Base-by-base conservation (phyloP, 2,113 vertebrate species). In the Tyrannus savana region DNA sequence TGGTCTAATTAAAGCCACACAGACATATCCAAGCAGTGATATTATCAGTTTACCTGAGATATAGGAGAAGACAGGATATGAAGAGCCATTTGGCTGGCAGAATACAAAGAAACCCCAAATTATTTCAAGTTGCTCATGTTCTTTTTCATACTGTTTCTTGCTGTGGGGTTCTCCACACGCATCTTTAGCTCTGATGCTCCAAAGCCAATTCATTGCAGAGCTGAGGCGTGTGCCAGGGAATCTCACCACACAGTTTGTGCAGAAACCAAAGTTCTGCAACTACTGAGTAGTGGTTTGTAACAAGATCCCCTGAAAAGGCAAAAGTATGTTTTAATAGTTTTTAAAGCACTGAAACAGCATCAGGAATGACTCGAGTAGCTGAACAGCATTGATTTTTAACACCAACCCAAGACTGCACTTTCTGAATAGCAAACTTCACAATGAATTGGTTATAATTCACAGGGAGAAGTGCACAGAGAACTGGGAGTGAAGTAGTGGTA, bases 261-360 rank as follows among this genome's bases (percentile, higher is more conserved):
- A 91, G 75, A 90, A 92, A 83, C 15, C 33, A 35, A 62, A 82
- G 74, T 68, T 53, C 86, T 79, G 24, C 56, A 80, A 16, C 47
- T 74, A 79, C 15, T 44, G 50, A 87, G 53, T 4, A 87, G 55
- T 17, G 37, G 35, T 30, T 84, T 84, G 41, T 72, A 86, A 95
- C 31, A 86, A 76, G 39, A 96, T 68, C 37, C 49, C 79, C 78
- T 94, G 62, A 90, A 96, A 95, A 93, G 58, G 62, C 62, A 71
- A n/a, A 96, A 72, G 6, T 73, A 92, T 84, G 73, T 90, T 73
- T 68, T 41, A 84, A 81, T 19, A 73, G 41, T 62, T 95, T 41
- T 59, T 41, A 73, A 69, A 87, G 30, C 39, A 71, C 44, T 79
- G 73, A 92, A 95, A 96, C 47, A 84, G 72, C 44, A 81, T 33